A percentile compares a stretch with the other conserved stretches of the same genome.
These are phyloP conservation scores for Antitype chi DNA, from an alignment of 2,888 invertebrate genomes.

Conservation along the genomic window DNA sequence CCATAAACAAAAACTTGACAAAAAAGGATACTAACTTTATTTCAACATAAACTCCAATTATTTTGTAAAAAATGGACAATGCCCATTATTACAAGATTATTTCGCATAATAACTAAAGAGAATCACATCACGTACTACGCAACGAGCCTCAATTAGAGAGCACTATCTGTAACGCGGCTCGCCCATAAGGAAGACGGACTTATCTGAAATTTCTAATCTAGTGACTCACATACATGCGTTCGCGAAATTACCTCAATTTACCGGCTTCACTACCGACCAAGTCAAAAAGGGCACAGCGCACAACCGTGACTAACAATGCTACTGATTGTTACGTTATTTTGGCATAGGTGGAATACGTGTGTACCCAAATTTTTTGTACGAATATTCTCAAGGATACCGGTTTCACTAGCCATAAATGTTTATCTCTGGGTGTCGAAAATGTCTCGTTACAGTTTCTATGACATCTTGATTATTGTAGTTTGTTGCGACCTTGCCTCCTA, in stretches of 20 bases:
- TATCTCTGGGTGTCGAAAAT: slow-evolving; percentile 76
- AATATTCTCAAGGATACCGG: slow-evolving; percentile 62
- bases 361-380: slow-evolving; percentile 32
- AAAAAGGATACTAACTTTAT: slow-evolving; percentile 14
- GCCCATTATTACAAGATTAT: slow-evolving; percentile 70
- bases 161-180: slow-evolving; percentile 79
- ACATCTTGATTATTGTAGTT: slow-evolving; percentile 71
- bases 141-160: slow-evolving; percentile 81
- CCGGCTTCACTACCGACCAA: slow-evolving; percentile 51
- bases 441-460: slow-evolving; percentile 70
- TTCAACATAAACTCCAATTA: slow-evolving; percentile 62
- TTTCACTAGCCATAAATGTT: slow-evolving; percentile 69
- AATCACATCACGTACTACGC: slow-evolving; percentile 81
- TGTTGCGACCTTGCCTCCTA: slow-evolving; percentile 57
- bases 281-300: slow-evolving; percentile 70
- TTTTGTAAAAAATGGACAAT: slow-evolving; percentile 67
- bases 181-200: slow-evolving; percentile 83
- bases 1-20: not conserved
- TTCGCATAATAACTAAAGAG: slow-evolving; percentile 73
- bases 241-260: slow-evolving; percentile 78
- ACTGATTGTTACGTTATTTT: slow-evolving; percentile 53
- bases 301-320: slow-evolving; percentile 64
- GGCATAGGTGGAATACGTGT: slow-evolving; percentile 59
- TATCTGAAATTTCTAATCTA: slow-evolving; percentile 87
- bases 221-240: slow-evolving; percentile 79